Percentiles rank a stretch among this genome's conserved stretches.
Conservation (phyloP, 2,888 invertebrate genomes). For the Mesoligia furuncula region DNA sequence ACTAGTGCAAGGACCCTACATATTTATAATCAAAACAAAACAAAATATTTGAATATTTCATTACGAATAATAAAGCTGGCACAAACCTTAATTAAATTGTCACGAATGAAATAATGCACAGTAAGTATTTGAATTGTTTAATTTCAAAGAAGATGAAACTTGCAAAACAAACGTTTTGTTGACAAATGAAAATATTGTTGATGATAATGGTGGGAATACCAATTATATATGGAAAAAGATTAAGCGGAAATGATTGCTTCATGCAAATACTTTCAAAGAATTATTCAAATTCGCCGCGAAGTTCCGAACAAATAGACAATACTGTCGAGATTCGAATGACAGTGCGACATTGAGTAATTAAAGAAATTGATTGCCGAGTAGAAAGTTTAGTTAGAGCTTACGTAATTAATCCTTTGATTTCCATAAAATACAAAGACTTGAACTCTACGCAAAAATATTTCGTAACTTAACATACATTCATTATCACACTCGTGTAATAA, state of each 20-base stretch:
- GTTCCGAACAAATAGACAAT: slow-evolving; percentile 42
- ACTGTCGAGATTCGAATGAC: slow-evolving; percentile 40
- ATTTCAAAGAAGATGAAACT: slow-evolving; percentile 37
- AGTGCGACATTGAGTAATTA: slow-evolving; percentile 50
- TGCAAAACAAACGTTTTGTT: slow-evolving; percentile 46
- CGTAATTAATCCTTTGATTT: slow-evolving; percentile 43
- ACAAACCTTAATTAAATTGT: slow-evolving; percentile 9
- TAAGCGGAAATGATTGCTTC: slow-evolving; percentile 39
- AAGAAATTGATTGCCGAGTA: slow-evolving; percentile 50
- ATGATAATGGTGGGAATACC: slow-evolving; percentile 53
- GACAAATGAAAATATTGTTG: slow-evolving; percentile 32
- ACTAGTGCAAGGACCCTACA: neutral
- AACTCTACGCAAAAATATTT: slow-evolving; percentile 24
- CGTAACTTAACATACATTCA: slow-evolving; percentile 10
- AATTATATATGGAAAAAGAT: slow-evolving; percentile 31
- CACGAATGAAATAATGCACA: neutral
- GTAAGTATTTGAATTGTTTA: slow-evolving; percentile 23
- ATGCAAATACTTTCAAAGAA: slow-evolving; percentile 57
- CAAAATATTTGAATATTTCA: slow-evolving; percentile 2
- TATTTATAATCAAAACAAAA: slow-evolving; percentile 6
- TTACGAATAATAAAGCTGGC: slow-evolving; percentile 14
- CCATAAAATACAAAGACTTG: slow-evolving; percentile 19
- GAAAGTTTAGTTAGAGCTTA: slow-evolving; percentile 48
- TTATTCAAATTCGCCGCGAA: slow-evolving; percentile 42
- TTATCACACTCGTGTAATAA: slow-evolving; percentile 8